These are phyloP conservation scores for Leptopilina drosophilae DNA, from an alignment of 2,888 invertebrate genomes.

Conservation along the genomic window DNA sequence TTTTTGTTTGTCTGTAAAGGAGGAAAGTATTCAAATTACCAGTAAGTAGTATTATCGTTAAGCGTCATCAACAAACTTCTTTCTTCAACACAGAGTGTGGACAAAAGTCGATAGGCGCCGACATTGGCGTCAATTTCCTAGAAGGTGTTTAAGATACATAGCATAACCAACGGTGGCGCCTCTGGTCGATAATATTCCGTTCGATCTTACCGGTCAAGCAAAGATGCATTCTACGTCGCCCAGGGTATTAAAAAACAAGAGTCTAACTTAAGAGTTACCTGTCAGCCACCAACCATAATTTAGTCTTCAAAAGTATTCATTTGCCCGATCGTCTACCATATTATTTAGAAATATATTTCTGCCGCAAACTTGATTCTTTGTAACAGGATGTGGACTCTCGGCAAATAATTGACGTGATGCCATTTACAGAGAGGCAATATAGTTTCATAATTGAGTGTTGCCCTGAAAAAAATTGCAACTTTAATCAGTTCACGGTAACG, in stretches of 20 bases:
- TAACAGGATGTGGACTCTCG: constrained; percentile 21
- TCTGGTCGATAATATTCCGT: constrained; percentile 54
- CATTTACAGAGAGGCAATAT: background rate
- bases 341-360: constrained; percentile 34
- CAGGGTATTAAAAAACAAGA: background rate
- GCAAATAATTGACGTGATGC: constrained; percentile 15
- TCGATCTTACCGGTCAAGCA: constrained; percentile 46
- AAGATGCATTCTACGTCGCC: constrained; percentile 10
- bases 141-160: constrained; percentile 69
- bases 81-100: background rate
- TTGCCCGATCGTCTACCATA: background rate
- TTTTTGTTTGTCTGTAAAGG: constrained; percentile 72
- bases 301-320: constrained; percentile 35
- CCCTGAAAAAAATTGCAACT: background rate
- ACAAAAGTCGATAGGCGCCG: constrained; percentile 64
- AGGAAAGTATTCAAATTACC: constrained; percentile 72
- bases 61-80: constrained; percentile 51
- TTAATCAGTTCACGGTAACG: background rate
- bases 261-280: constrained; percentile 33
- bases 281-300: constrained; percentile 21
- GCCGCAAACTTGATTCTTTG: constrained; percentile 22
- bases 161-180: constrained; percentile 55
- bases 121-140: constrained; percentile 73
- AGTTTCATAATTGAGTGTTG: constrained; percentile 29
- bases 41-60: constrained; percentile 52